Evolutionary conservation across 2,888 invertebrate species (phyloP).

Genomic region (Sipha maydis): DNA sequence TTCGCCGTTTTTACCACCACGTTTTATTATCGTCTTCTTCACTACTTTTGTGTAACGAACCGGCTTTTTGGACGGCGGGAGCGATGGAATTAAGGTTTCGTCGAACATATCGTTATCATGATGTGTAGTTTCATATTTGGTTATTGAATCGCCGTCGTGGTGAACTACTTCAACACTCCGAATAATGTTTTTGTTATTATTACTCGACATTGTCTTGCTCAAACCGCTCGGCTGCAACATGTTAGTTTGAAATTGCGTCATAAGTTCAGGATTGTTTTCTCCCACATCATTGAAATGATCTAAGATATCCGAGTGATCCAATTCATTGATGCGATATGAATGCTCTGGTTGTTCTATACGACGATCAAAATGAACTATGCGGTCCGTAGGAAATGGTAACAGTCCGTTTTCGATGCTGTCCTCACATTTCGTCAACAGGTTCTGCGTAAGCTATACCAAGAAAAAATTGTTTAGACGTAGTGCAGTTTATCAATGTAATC

Average conservation of each 20-base stretch:
- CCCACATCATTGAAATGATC: background rate
- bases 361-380: background rate
- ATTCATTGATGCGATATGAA: background rate
- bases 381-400: background rate
- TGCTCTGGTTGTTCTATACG: background rate
- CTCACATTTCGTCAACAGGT: background rate
- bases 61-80: background rate
- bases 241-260: background rate
- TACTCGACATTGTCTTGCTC: background rate
- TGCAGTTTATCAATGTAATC: background rate
- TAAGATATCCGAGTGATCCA: background rate
- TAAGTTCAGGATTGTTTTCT: background rate
- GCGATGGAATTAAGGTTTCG: background rate
- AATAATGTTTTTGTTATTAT: background rate
- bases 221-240: background rate
- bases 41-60: background rate
- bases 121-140: background rate
- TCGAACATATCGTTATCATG: background rate
- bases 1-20: background rate
- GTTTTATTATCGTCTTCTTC: conserved; percentile 15
- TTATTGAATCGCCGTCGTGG: background rate
- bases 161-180: background rate
- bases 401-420: background rate
- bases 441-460: conserved; percentile 11
- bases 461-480: background rate